Percentiles rank a stretch among this genome's conserved stretches.
Conservation (phyloP, 2,797 vertebrate species). For the Diplodus sargus region DNA sequence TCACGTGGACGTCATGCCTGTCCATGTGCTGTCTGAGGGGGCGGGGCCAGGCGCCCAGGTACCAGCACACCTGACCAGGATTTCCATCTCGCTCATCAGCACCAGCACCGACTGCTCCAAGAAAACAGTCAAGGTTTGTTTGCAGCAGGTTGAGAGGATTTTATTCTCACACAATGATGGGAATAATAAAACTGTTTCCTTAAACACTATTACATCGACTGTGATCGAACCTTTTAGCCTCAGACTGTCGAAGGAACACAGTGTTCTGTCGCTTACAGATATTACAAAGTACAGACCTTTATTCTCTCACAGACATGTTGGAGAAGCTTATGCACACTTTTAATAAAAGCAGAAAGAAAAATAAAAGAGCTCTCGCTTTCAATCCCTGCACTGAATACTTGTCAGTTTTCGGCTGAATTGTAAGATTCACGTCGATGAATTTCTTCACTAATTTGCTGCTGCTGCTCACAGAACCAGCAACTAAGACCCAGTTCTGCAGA, state of each 20-base stretch:
- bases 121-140: conserved; percentile 73
- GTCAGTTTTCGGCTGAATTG: too few species aligned
- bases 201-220: too few species aligned
- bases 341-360: background rate
- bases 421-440: too few species aligned
- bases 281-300: background rate
- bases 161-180: background rate
- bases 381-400: too few species aligned
- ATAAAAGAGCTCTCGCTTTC: too few species aligned
- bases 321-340: background rate
- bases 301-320: background rate
- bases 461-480: too few species aligned
- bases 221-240: too few species aligned
- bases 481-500: too few species aligned
- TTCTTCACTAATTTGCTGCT: too few species aligned
- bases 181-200: too few species aligned
- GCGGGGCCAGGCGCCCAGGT: conserved; percentile 35
- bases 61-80: conserved; percentile 64
- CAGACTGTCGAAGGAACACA: too few species aligned
- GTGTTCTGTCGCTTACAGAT: background rate
- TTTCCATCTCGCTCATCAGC: conserved; percentile 62
- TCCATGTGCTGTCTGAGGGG: conserved; percentile 57
- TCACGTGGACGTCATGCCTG: conserved; percentile 62
- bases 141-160: background rate
- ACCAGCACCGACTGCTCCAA: conserved; percentile 34